Evolutionary conservation across 2,113 vertebrate genomes (phyloP), one percentile per base, ranked within the genome.

Genomic region (Stegastes partitus): DNA sequence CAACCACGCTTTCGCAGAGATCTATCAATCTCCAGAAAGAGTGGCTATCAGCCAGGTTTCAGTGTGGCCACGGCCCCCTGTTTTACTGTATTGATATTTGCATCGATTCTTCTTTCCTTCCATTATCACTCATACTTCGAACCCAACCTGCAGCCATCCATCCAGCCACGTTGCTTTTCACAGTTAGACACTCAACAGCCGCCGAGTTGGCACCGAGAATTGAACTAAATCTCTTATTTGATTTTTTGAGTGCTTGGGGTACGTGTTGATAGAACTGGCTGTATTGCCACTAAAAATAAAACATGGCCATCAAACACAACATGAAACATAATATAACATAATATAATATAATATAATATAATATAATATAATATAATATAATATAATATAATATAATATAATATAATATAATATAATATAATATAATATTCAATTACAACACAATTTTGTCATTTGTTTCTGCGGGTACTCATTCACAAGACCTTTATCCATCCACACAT

Each of bases 71-170:
- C 4, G 6, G 67, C 81, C 59, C 37, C 64, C 71, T 54, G 64
- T 88, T 90, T 89, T 82, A 92, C 83, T 55, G 61, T 91, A 92
- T 93, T 87, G 93, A 94, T 86, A 93, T 93, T 85, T 86, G 70
- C 82, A 92, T 94, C 78, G 90, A 92, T 88, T 84, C 57, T 39
- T 66, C 82, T 81, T 88, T 86, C 73, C 77, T 77, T 82, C 85
- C 90, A 90, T 93, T 91, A 91, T 90, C 90, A 78, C 75, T 86
- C 83, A 87, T 74, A 76, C 72, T 79, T 82, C 77, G 31, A 67
- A 79, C 31, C 19, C 62, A 68, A 72, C 73, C 82, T 74, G 69
- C 69, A 71, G 65, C 68, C 82, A 84, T 87, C 74, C 66, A 83
- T 88, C 82, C 53, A 81, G 45, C 42, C 79, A 50, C 87, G 62